Percentiles rank a stretch among this genome's conserved stretches.
Conservation (phyloP, 1,140 invertebrate species). For the Sminthurides bifidus region DNA sequence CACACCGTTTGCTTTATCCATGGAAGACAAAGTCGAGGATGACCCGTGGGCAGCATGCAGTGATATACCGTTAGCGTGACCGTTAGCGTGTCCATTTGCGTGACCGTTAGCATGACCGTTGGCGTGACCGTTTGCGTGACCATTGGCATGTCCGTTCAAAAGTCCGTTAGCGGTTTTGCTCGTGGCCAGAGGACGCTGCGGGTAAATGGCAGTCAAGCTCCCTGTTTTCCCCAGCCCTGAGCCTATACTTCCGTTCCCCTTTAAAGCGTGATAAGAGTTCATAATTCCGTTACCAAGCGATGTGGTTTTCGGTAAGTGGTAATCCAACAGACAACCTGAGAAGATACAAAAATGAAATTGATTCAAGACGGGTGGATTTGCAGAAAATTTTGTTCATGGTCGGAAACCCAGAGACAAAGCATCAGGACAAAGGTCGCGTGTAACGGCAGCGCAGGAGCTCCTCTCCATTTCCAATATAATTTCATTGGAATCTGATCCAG, state of each 20-base stretch:
- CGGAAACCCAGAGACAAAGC: too few relatives aligned
- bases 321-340: constrained; percentile 6
- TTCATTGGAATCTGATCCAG: too few relatives aligned
- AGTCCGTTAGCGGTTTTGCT: constrained; percentile 3
- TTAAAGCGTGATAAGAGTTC: constrained; percentile 2
- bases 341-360: not conserved
- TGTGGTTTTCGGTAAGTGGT: not conserved
- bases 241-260: too few relatives aligned
- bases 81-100: constrained; percentile 1
- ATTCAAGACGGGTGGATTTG: too few relatives aligned
- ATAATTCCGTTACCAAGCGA: constrained; percentile 6
- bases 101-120: not conserved
- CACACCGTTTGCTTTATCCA: not conserved
- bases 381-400: too few relatives aligned
- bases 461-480: too few relatives aligned
- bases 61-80: too few relatives aligned
- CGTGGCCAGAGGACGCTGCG: not conserved
- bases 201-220: not conserved
- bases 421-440: too few relatives aligned
- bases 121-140: not conserved
- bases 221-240: not conserved
- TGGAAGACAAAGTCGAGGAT: constrained; percentile 1
- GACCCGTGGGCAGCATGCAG: constrained; percentile 4
- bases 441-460: too few relatives aligned
- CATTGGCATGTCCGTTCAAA: not conserved